phyloP scores from a whole-genome alignment of 1,140 invertebrate genomes.

The Ceratina japonica region DNA sequence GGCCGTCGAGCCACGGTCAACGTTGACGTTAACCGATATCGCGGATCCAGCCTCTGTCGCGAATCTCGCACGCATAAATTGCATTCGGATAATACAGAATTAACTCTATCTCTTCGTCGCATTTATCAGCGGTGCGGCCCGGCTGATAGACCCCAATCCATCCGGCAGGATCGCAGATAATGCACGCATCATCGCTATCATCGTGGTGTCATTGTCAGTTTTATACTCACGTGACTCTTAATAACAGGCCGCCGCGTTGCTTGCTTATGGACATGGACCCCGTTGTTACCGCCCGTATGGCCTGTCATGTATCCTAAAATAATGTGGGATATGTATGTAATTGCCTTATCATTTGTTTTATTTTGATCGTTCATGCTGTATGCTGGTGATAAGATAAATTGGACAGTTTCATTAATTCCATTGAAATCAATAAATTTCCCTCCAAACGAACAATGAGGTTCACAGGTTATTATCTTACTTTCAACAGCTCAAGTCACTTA shows the following conservation, averaged over 20 bases:
- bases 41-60: slow-evolving; percentile 24
- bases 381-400: too few species aligned
- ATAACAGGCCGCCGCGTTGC: slow-evolving; percentile 37
- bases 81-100: slow-evolving; percentile 63
- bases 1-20: background rate
- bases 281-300: too few species aligned
- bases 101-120: slow-evolving; percentile 61
- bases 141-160: slow-evolving; percentile 51
- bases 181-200: slow-evolving; percentile 56
- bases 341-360: too few species aligned
- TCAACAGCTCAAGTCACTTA: too few species aligned
- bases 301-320: too few species aligned
- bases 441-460: too few species aligned
- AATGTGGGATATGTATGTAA: too few species aligned
- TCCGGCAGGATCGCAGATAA: slow-evolving; percentile 58
- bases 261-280: slow-evolving; percentile 9
- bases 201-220: slow-evolving; percentile 55
- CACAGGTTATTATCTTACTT: too few species aligned
- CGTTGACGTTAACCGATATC: slow-evolving; percentile 57
- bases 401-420: too few species aligned
- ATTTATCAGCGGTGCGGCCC: slow-evolving; percentile 56
- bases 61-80: slow-evolving; percentile 58
- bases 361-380: too few species aligned
- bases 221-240: slow-evolving; percentile 56
- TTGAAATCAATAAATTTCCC: too few species aligned